Conservation (phyloP, 2,888 invertebrate genomes). For the Matsumyia berberina region DNA sequence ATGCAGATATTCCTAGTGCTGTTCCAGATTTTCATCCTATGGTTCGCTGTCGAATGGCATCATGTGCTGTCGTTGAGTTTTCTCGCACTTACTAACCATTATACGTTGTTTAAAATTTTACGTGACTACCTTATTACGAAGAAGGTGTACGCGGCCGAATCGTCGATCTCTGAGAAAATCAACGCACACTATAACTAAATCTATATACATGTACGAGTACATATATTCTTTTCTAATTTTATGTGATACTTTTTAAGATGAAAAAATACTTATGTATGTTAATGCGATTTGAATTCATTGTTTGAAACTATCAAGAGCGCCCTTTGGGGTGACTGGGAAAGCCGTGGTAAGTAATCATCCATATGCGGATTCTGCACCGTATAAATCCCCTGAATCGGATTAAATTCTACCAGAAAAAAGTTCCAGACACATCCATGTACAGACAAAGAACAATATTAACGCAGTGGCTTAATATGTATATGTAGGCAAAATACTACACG, state of each 20-base stretch:
- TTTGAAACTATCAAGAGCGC: no score
- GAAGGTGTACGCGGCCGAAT: conserved; percentile 88
- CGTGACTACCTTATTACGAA: conserved; percentile 94
- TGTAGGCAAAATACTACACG: no score
- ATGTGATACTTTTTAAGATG: conserved; percentile 49
- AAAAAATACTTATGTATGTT: conserved; percentile 20
- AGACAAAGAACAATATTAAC: no score
- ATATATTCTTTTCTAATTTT: conserved; percentile 8
- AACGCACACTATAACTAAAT: conserved; percentile 77
- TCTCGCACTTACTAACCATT: conserved; percentile 95
- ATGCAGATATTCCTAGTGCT: conserved; percentile 89
- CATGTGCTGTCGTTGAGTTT: conserved; percentile 94
- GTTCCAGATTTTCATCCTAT: conserved; percentile 91
- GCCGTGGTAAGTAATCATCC: no score
- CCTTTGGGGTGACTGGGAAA: no score
- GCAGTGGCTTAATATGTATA: no score
- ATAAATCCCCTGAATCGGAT: no score
- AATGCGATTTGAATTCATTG: not conserved
- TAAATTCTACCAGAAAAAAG: no score
- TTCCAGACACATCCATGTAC: no score
- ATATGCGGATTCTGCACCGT: no score
- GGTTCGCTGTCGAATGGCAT: conserved; percentile 95
- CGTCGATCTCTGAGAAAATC: conserved; percentile 79
- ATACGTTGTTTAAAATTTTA: conserved; percentile 94
- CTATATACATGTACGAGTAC: not conserved